Evolutionary conservation across 2,797 vertebrate species (phyloP).

Genomic region (Sebastes umbrosus): DNA sequence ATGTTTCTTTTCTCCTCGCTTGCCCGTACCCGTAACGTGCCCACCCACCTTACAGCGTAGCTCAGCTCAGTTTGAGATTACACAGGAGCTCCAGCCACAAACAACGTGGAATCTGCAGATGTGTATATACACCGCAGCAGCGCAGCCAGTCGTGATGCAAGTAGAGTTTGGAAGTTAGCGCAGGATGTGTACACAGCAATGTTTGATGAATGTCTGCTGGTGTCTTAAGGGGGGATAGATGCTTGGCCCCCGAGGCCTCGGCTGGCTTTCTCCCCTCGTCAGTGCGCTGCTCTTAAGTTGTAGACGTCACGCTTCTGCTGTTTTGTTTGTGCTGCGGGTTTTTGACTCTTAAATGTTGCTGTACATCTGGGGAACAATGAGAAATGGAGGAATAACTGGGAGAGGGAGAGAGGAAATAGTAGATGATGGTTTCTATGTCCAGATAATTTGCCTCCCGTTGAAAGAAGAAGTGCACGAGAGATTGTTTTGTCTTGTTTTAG

Average conservation of each 20-base stretch:
- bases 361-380: constrained; percentile 5
- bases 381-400: background rate
- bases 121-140: constrained; percentile 63
- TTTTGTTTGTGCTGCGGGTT: constrained; percentile 20
- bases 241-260: constrained; percentile 45
- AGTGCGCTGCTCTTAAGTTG: constrained; percentile 4
- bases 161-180: constrained; percentile 56
- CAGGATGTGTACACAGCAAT: constrained; percentile 72
- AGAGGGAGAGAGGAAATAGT: background rate
- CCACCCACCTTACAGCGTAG: constrained; percentile 54
- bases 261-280: background rate
- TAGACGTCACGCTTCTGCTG: background rate
- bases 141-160: constrained; percentile 52
- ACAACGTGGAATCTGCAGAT: constrained; percentile 63
- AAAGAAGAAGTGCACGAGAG: constrained; percentile 7
- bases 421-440: background rate
- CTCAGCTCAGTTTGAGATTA: constrained; percentile 53
- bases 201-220: constrained; percentile 66
- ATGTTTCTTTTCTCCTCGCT: constrained; percentile 7
- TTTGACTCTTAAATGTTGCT: background rate
- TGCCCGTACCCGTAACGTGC: constrained; percentile 11
- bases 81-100: constrained; percentile 61
- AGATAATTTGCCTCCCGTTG: constrained; percentile 3
- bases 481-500: constrained; percentile 22
- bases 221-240: constrained; percentile 31